Evolutionary conservation across 2,888 invertebrate species (phyloP).

Genomic region (Nymphalis c-album): DNA sequence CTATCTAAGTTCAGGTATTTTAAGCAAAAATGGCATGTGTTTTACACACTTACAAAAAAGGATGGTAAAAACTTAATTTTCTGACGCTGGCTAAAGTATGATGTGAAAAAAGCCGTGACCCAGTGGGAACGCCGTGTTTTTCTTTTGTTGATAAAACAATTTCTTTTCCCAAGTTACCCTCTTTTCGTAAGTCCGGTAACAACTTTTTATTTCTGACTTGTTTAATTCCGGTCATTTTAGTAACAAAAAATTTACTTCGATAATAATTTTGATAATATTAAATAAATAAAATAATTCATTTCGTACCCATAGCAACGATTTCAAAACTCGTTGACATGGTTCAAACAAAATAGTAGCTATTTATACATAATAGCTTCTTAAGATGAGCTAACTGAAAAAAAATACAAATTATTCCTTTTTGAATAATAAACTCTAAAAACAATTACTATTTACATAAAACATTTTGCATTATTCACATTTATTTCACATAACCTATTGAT

Average conservation of each 20-base stretch:
- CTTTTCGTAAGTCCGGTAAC: constrained; percentile 69
- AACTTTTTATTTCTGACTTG: constrained; percentile 72
- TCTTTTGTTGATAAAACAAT: constrained; percentile 65
- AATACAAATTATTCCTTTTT: no score
- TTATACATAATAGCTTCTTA: not conserved
- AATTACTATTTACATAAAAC: no score
- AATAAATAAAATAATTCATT: constrained; percentile 6
- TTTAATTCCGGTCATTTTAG: constrained; percentile 54
- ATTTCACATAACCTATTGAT: not conserved
- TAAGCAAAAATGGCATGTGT: no score
- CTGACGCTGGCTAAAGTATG: constrained; percentile 83
- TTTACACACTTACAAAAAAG: constrained; percentile 62
- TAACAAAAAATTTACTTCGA: not conserved
- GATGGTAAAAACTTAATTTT: constrained; percentile 68
- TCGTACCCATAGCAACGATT: constrained; percentile 19
- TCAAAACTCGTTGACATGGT: not conserved
- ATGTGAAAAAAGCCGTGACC: constrained; percentile 81
- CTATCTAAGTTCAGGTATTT: no score
- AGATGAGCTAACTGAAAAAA: no score
- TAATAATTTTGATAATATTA: constrained; percentile 13
- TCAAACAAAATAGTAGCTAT: not conserved
- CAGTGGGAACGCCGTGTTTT: constrained; percentile 66
- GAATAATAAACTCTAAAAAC: no score
- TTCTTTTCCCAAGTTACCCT: constrained; percentile 65
- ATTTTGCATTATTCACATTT: no score